Base-by-base conservation (phyloP, 2,888 invertebrate species). In the Callyntrura guangdongensis region DNA sequence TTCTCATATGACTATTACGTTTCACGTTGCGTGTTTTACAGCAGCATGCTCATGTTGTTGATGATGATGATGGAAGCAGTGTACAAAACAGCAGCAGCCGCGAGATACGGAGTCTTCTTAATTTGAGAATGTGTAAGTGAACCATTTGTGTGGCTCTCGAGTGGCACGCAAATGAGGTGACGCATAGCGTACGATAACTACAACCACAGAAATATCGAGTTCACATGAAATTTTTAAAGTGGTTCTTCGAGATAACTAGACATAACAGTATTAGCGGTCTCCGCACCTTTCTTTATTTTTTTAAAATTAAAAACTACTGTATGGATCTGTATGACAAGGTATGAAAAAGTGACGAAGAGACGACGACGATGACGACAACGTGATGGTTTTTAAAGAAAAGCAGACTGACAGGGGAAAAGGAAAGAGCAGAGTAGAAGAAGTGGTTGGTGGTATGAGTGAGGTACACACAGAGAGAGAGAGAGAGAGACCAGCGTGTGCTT, bases 131-230 rank as follows among this genome's bases (percentile, higher is more conserved):
- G 14, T 36, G 85, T 25, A 61, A 59, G 86, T 61, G 86, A 86
- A 77, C 77, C 47, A 14, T 53, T 85, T 27, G 11, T 59, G 45
- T 53, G 49, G 67, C 49, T 81, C 82, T 88, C 82, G 69, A 81
- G 67, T 79, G 77, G 47, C 27, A 79, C 56, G 84, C 56, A 69
- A 90, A 90, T 85, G 85, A 90, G 90, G 90, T 90, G 90, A 85
- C 85, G 64, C 85, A 90, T 85, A 67, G 27, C 67, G 47, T 67
- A 61, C 77, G 6, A 53, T 12, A 17, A 53, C 69, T 25, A 61
- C 74, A 74, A 27, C 74, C 59, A 53, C 74, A 77, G n/a, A 25
- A 79, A 20, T 56, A 22, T 20, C 53, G 77, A 86, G 72, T 64
- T 49, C 72, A 56, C 47, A 84, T 77, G 79, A 67, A 67, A 82